Conservation (phyloP, 2,797 vertebrate species). For the Nannoperca obscura region DNA sequence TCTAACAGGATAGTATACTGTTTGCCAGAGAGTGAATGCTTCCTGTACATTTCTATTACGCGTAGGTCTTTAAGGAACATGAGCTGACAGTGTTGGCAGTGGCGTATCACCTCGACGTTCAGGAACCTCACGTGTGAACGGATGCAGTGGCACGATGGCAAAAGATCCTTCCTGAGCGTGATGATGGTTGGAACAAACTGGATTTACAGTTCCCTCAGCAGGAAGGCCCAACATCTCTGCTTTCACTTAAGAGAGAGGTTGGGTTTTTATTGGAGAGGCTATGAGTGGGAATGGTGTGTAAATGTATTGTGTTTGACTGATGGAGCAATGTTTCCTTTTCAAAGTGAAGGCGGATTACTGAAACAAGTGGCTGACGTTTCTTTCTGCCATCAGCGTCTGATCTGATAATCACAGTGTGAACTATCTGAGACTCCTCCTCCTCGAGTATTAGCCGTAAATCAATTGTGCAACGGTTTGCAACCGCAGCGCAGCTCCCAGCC, state of each 20-base stretch:
- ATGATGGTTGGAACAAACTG: slow-evolving; percentile 67
- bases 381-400: slow-evolving; percentile 55
- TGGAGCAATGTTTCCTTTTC: slow-evolving; percentile 51
- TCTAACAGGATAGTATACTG: slow-evolving; percentile 30
- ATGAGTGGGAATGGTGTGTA: slow-evolving; percentile 45
- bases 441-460: slow-evolving; percentile 51
- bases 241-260: slow-evolving; percentile 42
- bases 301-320: slow-evolving; percentile 52
- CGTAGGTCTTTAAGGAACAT: slow-evolving; percentile 34
- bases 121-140: slow-evolving; percentile 67
- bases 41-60: slow-evolving; percentile 62
- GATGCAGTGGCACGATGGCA: slow-evolving; percentile 57
- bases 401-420: slow-evolving; percentile 68
- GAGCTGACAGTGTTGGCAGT: slow-evolving; percentile 69
- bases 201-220: slow-evolving; percentile 62
- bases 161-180: slow-evolving; percentile 44
- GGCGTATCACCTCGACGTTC: slow-evolving; percentile 40
- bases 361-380: slow-evolving; percentile 51
- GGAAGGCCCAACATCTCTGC: slow-evolving; percentile 49
- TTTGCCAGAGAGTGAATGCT: slow-evolving; percentile 61
- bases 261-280: slow-evolving; percentile 36
- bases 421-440: slow-evolving; percentile 31
- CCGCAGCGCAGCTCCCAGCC: slow-evolving; percentile 36
- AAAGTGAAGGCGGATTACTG: slow-evolving; percentile 50
- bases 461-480: slow-evolving; percentile 54